Base-by-base conservation (phyloP, 2,113 vertebrate genomes). In the Malaclemys terrapin region DNA sequence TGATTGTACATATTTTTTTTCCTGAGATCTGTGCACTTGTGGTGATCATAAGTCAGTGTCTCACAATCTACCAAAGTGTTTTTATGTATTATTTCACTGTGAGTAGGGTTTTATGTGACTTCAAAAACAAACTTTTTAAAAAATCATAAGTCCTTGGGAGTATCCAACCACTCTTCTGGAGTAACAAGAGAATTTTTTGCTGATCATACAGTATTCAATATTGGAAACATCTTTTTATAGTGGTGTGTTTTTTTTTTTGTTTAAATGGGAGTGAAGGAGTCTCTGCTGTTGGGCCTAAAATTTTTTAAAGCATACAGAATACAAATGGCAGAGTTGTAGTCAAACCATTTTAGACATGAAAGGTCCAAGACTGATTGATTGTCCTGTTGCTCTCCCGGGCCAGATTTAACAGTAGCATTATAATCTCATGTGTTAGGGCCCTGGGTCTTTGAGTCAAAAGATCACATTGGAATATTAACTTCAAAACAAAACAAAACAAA, bases 211-310 rank as follows among this genome's bases (percentile, higher is more conserved):
- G 20, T 22, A 24, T 24, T 4, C n/a, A 38, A 12, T 24, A 24
- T 75, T 75, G 69, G 69, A 42, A 35, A 72, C 6, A 16, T 72
- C 8, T 69, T 69, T 69, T 72, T 88, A 35, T 90, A 29, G 9
- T 11, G 86, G 54, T 45, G 3, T 31, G n/a, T 13, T 76, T 3
- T 86, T 76, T 3, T 86, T 93, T 75, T 93, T 75, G 81, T 72
- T 38, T 14, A 87, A 90, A 54, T 45, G 6, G 38, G 35, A 59
- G 88, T 45, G 72, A 76, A 4, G 10, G 3, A 0, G 2, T 76
- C 89, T 80, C 0, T 1, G 85, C 35, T 90, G 20, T 53, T 56
- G 49, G 84, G n/a, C 0, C 0, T 88, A 59, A 87, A 89, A 38
- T 56, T 53, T 85, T 53, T 83, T 76, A 16, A 84, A 88, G 49